Percentiles rank a stretch among this genome's conserved stretches.
Conservation (phyloP, 2,113 vertebrate species). For the Hipposideros armiger region DNA sequence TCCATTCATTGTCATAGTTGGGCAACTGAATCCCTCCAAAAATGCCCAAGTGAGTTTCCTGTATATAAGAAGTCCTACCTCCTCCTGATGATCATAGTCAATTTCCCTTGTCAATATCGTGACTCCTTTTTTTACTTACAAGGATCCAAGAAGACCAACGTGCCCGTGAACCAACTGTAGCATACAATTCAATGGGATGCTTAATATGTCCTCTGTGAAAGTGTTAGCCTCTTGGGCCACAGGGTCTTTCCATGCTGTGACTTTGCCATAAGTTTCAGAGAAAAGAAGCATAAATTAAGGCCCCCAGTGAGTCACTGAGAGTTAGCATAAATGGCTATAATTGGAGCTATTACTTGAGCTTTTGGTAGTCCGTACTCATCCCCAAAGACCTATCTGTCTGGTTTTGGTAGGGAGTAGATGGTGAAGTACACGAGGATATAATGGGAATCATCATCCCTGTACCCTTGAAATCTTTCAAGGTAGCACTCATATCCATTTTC, state of each 20-base stretch:
- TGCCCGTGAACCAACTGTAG: background rate
- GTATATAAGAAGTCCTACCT: background rate
- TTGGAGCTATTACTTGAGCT: background rate
- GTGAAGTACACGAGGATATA: conserved; percentile 13
- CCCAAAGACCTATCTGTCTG: background rate
- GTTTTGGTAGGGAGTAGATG: background rate
- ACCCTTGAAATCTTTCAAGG: conserved; percentile 10
- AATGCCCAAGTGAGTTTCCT: background rate
- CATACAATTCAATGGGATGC: background rate
- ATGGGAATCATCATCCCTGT: background rate
- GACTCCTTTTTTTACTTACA: background rate
- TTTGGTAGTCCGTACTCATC: background rate
- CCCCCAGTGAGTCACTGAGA: background rate
- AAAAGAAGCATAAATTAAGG: background rate
- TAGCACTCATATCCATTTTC: background rate
- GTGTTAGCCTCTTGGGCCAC: background rate
- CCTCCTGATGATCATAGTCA: background rate
- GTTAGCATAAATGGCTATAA: background rate
- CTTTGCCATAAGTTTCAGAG: background rate
- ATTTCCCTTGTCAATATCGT: background rate
- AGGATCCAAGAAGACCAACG: background rate
- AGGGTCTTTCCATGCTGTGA: background rate
- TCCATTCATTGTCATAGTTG: background rate
- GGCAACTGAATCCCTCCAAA: background rate
- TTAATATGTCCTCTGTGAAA: background rate